A percentile compares a stretch with the other conserved stretches of the same genome.
Conservation (phyloP, 1,140 invertebrate genomes). For the Nomia melanderi region DNA sequence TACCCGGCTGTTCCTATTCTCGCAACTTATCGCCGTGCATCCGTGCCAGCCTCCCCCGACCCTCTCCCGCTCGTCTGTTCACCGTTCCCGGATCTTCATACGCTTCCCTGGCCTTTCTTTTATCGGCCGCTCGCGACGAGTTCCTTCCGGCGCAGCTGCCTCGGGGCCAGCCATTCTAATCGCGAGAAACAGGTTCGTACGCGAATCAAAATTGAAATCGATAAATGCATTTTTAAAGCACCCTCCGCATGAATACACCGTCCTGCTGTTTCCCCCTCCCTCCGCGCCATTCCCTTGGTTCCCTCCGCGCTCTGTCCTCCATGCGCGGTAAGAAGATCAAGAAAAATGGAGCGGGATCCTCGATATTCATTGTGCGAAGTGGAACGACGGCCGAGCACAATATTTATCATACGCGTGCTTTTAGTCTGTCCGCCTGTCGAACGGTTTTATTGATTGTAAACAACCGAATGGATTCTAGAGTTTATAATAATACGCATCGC, state of each 20-base stretch:
- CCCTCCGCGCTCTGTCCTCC: neutral
- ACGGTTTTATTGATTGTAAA: neutral
- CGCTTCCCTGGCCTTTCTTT: neutral
- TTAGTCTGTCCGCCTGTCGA: neutral
- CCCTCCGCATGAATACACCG: neutral
- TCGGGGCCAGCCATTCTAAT: neutral
- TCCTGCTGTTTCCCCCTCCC: neutral
- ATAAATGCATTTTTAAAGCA: constrained; percentile 18
- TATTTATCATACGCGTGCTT: neutral
- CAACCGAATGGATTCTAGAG: neutral
- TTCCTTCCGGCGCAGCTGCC: neutral
- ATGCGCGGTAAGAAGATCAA: neutral
- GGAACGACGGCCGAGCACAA: neutral
- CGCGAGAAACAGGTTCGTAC: neutral
- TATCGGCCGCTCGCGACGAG: neutral
- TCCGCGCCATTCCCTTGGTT: neutral
- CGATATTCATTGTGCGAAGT: neutral
- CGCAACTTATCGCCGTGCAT: constrained; percentile 35
- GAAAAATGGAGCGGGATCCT: neutral
- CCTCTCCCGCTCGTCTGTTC: neutral
- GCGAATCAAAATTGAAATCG: constrained; percentile 23
- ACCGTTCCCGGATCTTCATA: constrained; percentile 6
- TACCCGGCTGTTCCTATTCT: constrained; percentile 42
- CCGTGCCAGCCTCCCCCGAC: neutral
- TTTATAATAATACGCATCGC: neutral